Base-by-base conservation (phyloP, 2,888 invertebrate species). In the Drosophila pseudotalamancana region DNA sequence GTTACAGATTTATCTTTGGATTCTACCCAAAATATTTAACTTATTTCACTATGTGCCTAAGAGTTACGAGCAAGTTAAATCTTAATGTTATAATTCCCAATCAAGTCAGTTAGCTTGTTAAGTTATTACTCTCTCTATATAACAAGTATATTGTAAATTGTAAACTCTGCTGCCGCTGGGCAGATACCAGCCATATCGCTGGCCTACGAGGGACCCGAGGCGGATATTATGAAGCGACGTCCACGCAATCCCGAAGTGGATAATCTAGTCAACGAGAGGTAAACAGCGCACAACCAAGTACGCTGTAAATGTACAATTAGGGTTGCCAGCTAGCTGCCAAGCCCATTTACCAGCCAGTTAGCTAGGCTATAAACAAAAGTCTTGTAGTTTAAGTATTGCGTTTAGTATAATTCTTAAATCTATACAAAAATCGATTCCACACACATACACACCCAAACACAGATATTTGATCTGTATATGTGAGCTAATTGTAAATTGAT, bases 241-340 rank as follows among this genome's bases (percentile, higher is more conserved):
- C 98, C 98, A 92, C 95, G 98, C 94, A 96, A 98, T 94, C 97
- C 98, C 92, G 95, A 96, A 93, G 95, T 95, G 93, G 98, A 98
- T 94, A 98, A 98, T 95, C 96, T 98, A 92, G 98, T 98, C 92
- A 98, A 98, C 94, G 96, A 96, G 95, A 98, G 98, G 97, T 97
- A 95, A 95, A 69, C 31, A 18, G 51, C 29, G 31, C 43, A n/a
- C 23, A 19, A 6, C 9, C 16, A 19, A 25, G n/a, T 14, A 40
- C 39, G 59, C 62, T 65, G 39, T 56, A 31, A 53, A 11, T 42
- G 23, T 27, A 37, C 16, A 53, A 29, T 55, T 64, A 60, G 48
- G 61, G 50, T 71, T 27, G 75, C 12, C 37, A 48, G 42, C 29
- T 37, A 43, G 32, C 35, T 37, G 34, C 27, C 18, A 11, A n/a